Evolutionary conservation across 2,113 vertebrate species (phyloP).

Genomic region (Tympanuchus pallidicinctus): DNA sequence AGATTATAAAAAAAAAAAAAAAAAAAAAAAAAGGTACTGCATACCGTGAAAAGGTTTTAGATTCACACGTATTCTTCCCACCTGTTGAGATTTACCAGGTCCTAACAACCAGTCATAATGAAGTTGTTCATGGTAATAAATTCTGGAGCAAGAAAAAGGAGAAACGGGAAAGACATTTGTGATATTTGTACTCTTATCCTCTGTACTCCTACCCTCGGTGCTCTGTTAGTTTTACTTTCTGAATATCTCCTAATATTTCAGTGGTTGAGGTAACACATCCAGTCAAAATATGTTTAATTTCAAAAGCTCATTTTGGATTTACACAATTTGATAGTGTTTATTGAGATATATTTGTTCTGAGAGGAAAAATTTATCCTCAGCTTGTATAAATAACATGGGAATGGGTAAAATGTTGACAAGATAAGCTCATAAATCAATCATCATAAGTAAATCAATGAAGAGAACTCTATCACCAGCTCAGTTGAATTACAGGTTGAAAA

Average conservation of each 20-base stretch:
- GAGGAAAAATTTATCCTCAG: background rate
- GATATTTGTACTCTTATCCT: background rate
- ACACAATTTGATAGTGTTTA: background rate
- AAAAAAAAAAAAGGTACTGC: background rate
- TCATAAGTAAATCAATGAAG: background rate
- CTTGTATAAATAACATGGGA: slow-evolving; percentile 19
- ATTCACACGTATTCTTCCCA: background rate
- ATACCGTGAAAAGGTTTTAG: background rate
- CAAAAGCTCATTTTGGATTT: background rate
- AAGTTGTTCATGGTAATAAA: background rate
- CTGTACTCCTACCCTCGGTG: background rate
- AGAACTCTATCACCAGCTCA: slow-evolving; percentile 28
- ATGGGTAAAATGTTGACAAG: background rate
- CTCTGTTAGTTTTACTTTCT: background rate
- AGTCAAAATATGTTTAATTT: slow-evolving; percentile 2
- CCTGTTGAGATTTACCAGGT: background rate
- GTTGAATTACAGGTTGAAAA: background rate
- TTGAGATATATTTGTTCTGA: background rate
- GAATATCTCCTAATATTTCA: background rate
- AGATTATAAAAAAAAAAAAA: background rate
- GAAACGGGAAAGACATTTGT: background rate
- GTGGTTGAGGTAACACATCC: background rate
- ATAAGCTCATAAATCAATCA: slow-evolving; percentile 40
- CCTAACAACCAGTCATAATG: background rate
- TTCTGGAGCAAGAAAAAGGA: background rate